These are phyloP conservation scores for Peromyscus melanophrys DNA, from an alignment of 2,797 vertebrate species.

Conservation along the genomic window DNA sequence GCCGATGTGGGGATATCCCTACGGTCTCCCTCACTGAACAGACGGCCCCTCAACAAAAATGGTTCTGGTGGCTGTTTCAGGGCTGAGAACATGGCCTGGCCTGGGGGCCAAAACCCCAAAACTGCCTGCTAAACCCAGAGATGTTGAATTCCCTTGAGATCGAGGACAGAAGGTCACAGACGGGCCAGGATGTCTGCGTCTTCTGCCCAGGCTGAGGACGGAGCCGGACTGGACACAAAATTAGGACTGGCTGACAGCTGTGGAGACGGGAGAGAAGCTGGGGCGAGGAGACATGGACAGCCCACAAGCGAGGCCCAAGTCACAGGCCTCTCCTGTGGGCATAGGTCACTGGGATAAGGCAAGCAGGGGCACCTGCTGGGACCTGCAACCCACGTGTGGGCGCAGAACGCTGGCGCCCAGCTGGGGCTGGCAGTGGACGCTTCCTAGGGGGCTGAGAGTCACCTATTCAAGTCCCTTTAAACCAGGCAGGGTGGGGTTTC, in stretches of 20 bases:
- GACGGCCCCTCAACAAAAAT: no score
- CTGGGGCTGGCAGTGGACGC: constrained; percentile 45
- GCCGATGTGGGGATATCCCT: background rate
- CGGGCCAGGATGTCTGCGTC: background rate
- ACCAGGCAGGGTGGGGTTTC: background rate
- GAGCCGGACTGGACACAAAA: background rate
- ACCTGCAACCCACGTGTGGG: background rate
- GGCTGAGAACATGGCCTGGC: background rate
- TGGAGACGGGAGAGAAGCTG: background rate
- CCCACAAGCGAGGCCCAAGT: fast-evolving
- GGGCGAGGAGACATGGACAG: fast-evolving
- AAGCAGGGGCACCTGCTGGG: background rate
- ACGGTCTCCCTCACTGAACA: background rate
- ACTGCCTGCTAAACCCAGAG: background rate
- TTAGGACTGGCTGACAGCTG: background rate
- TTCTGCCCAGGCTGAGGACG: background rate
- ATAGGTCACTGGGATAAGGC: background rate
- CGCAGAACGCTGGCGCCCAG: background rate
- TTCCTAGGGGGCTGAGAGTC: background rate
- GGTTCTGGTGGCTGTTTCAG: background rate
- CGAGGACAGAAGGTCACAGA: background rate
- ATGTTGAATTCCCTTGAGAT: background rate
- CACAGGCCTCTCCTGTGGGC: background rate
- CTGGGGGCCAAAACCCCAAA: background rate
- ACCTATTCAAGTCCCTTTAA: background rate